phyloP scores from a whole-genome alignment of 2,888 invertebrate species.

The Rugalucina vietnamica region DNA sequence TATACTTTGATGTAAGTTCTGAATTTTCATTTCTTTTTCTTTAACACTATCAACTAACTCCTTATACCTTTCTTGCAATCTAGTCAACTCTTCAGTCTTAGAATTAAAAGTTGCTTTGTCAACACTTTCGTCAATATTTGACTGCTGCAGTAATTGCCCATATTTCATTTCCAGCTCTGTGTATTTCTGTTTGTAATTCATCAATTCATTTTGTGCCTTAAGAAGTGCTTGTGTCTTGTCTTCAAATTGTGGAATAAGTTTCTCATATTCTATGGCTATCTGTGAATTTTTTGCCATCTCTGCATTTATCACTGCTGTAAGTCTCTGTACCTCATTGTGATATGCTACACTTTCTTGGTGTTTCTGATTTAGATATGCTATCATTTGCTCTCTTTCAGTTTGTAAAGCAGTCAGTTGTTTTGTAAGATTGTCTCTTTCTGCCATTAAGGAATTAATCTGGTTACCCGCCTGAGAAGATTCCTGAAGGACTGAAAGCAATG shows the following conservation, averaged over 20 bases:
- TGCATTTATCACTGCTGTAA: conserved; percentile 83
- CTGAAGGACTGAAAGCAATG: conserved; percentile 82
- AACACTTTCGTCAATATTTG: conserved; percentile 70
- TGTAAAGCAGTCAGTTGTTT: conserved; percentile 87
- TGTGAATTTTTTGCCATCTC: conserved; percentile 75
- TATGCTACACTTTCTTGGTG: conserved; percentile 94
- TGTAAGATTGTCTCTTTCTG: conserved; percentile 82
- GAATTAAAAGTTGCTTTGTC: conserved; percentile 67
- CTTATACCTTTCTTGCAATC: conserved; percentile 62
- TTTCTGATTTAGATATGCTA: conserved; percentile 88
- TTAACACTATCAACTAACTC: conserved; percentile 62
- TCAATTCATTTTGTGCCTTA: conserved; percentile 82
- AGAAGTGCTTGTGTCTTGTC: conserved; percentile 83
- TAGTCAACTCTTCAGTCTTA: conserved; percentile 70
- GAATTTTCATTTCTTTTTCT: conserved; percentile 67
- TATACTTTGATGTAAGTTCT: conserved; percentile 66
- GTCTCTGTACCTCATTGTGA: conserved; percentile 92
- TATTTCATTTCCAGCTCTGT: conserved; percentile 81
- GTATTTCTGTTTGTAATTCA: conserved; percentile 81
- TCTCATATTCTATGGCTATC: conserved; percentile 77
- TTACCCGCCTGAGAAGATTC: conserved; percentile 70
- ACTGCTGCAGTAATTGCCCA: conserved; percentile 75
- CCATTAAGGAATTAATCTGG: conserved; percentile 71
- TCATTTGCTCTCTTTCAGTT: conserved; percentile 83
- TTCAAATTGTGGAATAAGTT: conserved; percentile 82